Evolutionary conservation across 2,888 invertebrate genomes (phyloP).

Genomic region (Chalcis sispes): DNA sequence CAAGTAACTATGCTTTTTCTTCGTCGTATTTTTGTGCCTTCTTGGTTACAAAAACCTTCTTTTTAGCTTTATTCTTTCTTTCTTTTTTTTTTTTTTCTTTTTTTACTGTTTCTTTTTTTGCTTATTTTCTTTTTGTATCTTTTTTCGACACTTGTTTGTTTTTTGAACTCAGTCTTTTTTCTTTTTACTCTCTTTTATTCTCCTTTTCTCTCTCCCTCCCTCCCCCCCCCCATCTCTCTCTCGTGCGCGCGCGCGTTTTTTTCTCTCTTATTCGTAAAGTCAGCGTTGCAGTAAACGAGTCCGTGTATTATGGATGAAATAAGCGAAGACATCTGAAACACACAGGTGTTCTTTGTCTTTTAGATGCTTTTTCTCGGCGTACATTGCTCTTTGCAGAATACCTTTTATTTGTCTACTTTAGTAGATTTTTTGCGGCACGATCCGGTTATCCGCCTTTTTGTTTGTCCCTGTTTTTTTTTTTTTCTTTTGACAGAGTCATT

Average conservation of each 20-base stretch:
- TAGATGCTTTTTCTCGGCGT: background rate
- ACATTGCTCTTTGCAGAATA: background rate
- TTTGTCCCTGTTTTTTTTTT: no score
- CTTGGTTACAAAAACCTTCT: background rate
- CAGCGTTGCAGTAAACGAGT: background rate
- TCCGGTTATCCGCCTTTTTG: background rate
- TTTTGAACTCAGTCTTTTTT: background rate
- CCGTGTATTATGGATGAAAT: constrained; percentile 21
- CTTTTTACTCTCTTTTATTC: background rate
- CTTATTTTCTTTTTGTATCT: background rate
- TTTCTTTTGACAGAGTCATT: background rate
- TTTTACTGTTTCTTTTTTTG: background rate
- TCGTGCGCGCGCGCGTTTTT: no score
- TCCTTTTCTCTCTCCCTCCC: background rate
- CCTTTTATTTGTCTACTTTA: constrained; percentile 5
- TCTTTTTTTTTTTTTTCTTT: background rate
- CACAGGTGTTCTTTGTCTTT: constrained; percentile 14
- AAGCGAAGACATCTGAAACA: constrained; percentile 2
- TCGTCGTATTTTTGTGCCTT: background rate
- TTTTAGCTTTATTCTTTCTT: background rate
- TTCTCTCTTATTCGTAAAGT: background rate
- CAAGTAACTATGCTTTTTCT: background rate
- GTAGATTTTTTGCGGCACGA: background rate
- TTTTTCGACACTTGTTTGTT: no score
- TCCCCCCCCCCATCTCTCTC: no score